Percentiles rank a stretch among this genome's conserved stretches.
phyloP scores from a whole-genome alignment of 2,797 vertebrate genomes.

The Decapterus maruadsi region DNA sequence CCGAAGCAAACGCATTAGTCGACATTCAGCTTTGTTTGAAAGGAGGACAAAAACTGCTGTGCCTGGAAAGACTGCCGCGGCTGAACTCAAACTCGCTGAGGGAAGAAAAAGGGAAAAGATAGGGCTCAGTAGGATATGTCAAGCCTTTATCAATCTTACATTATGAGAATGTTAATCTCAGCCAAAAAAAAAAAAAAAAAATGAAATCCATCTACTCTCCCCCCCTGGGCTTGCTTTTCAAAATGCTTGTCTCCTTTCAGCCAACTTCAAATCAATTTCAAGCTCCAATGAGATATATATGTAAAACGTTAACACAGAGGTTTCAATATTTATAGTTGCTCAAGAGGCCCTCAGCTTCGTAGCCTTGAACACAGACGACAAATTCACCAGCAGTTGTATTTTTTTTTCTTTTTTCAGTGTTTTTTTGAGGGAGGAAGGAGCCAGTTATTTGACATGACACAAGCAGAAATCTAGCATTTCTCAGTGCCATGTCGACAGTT shows the following conservation, averaged over 20 bases:
- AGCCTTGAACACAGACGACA: conserved; percentile 62
- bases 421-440: neutral
- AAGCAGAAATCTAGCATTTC: conserved; percentile 61
- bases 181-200: conserved; percentile 38
- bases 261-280: conserved; percentile 86
- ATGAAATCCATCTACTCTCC: conserved; percentile 39
- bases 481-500: conserved; percentile 55
- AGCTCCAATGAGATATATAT: conserved; percentile 84
- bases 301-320: conserved; percentile 77
- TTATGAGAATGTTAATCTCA: conserved; percentile 80
- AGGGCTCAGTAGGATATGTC: conserved; percentile 70
- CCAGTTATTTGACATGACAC: conserved; percentile 63
- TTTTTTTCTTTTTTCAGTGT: conserved; percentile 23
- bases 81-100: conserved; percentile 55
- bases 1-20: conserved; percentile 56
- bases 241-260: conserved; percentile 78
- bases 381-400: conserved; percentile 56
- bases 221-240: conserved; percentile 67
- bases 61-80: conserved; percentile 59
- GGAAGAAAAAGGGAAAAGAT: conserved; percentile 51
- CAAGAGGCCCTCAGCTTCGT: conserved; percentile 71
- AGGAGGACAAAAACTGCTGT: conserved; percentile 57
- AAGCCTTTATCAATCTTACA: conserved; percentile 83
- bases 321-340: conserved; percentile 83
- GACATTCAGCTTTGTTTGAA: conserved; percentile 51